These are phyloP conservation scores for Camponotus pennsylvanicus DNA, from an alignment of 1,140 invertebrate species.

Conservation along the genomic window DNA sequence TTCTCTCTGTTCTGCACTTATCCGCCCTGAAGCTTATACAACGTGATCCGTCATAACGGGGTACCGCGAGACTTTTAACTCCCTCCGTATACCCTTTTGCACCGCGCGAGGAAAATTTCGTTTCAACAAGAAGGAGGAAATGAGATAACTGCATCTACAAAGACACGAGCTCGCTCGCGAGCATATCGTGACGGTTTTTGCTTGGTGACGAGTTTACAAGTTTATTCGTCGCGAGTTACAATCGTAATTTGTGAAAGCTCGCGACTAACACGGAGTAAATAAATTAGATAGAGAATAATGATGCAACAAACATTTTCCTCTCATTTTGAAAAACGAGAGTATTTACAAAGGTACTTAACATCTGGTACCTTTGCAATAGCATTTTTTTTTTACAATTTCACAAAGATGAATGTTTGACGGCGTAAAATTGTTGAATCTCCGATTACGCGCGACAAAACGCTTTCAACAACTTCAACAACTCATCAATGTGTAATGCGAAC, in stretches of 20 bases:
- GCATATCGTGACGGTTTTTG: conserved; percentile 18
- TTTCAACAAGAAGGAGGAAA: conserved; percentile 18
- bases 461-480: conserved; percentile 40
- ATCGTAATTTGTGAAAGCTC: conserved; percentile 30
- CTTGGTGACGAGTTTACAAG: neutral
- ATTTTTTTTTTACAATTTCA: neutral
- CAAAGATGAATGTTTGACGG: conserved; percentile 14
- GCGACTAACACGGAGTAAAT: neutral
- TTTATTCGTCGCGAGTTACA: conserved; percentile 25
- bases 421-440: conserved; percentile 27
- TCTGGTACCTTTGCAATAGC: neutral
- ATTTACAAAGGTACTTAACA: neutral
- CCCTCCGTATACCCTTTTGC: conserved; percentile 29
- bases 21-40: conserved; percentile 64
- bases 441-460: conserved; percentile 35
- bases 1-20: conserved; percentile 38
- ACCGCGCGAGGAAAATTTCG: conserved; percentile 46
- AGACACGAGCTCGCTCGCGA: neutral
- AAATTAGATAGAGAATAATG: neutral
- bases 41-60: conserved; percentile 76
- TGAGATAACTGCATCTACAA: neutral
- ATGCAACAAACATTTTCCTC: neutral
- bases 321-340: neutral
- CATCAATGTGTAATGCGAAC: conserved; percentile 38
- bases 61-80: conserved; percentile 57